phyloP scores from a whole-genome alignment of 2,113 vertebrate genomes.

The Plectropomus leopardus region DNA sequence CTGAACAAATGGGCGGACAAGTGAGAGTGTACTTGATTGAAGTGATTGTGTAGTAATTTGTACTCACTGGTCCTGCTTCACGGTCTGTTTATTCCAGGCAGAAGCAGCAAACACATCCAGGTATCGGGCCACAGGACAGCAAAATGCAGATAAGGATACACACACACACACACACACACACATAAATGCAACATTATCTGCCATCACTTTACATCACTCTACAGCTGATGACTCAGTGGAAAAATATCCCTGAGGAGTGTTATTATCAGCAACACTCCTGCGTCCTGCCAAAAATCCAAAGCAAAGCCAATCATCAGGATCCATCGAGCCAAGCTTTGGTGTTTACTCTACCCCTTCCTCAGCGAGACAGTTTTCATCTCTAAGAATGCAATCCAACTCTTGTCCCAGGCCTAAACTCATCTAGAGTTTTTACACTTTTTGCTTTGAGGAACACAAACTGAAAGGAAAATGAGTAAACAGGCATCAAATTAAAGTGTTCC shows the following conservation, averaged over 20 bases:
- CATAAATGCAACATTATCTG: slow-evolving; percentile 42
- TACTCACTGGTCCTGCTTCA: slow-evolving; percentile 87
- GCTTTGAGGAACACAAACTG: background rate
- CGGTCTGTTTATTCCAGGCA: slow-evolving; percentile 79
- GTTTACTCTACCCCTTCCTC: slow-evolving; percentile 30
- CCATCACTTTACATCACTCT: slow-evolving; percentile 51
- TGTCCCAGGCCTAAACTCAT: background rate
- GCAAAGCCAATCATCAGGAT: slow-evolving; percentile 54
- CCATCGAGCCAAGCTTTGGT: slow-evolving; percentile 27
- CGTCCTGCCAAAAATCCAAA: slow-evolving; percentile 45
- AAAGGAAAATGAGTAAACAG: background rate
- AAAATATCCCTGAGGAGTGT: slow-evolving; percentile 50
- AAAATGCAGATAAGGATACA: slow-evolving; percentile 36
- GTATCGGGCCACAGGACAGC: slow-evolving; percentile 62
- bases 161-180: slow-evolving; percentile 38
- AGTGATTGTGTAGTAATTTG: slow-evolving; percentile 33
- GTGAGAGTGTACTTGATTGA: background rate
- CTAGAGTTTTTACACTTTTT: slow-evolving; percentile 2
- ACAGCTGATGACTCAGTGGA: slow-evolving; percentile 59
- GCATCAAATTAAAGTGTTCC: background rate
- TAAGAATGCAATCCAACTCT: slow-evolving; percentile 21
- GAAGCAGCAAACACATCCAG: slow-evolving; percentile 59
- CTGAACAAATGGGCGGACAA: background rate
- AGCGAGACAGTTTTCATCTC: slow-evolving; percentile 28
- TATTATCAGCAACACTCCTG: slow-evolving; percentile 45